Percentiles rank a stretch among this genome's conserved stretches.
Evolutionary conservation across 2,113 vertebrate species (phyloP).

Genomic region (Polypterus bichir): DNA sequence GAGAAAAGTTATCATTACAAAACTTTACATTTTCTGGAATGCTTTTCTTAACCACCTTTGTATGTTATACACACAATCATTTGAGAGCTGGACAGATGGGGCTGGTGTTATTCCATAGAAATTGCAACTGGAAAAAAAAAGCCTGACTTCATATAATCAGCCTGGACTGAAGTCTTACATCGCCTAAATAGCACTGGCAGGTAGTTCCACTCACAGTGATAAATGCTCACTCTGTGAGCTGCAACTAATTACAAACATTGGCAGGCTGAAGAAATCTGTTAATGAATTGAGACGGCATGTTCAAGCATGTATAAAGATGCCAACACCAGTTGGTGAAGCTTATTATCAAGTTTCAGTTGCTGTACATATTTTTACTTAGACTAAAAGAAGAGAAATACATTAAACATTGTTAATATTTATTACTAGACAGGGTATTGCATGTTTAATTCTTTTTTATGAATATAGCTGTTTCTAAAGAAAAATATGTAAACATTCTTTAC

Average conservation of each 20-base stretch:
- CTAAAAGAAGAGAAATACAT: background rate
- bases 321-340: conserved; percentile 37
- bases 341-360: conserved; percentile 7
- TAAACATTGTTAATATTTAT: too few relatives aligned
- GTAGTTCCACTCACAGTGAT: conserved; percentile 29
- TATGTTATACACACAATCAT: background rate
- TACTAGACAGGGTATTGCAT: too few relatives aligned
- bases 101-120: conserved; percentile 20
- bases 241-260: conserved; percentile 40
- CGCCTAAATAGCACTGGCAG: conserved; percentile 31
- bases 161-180: conserved; percentile 22
- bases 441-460: too few relatives aligned
- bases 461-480: too few relatives aligned
- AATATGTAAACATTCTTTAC: too few relatives aligned
- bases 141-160: conserved; percentile 30
- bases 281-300: conserved; percentile 46
- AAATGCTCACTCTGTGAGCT: conserved; percentile 35
- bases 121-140: conserved; percentile 28
- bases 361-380: background rate
- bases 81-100: conserved; percentile 24
- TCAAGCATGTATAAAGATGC: conserved; percentile 30
- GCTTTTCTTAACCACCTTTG: too few relatives aligned
- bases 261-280: conserved; percentile 35
- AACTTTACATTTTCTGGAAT: too few relatives aligned
- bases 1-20: too few relatives aligned